These are phyloP conservation scores for Serranus cabrilla DNA, from an alignment of 2,797 vertebrate genomes.

Conservation along the genomic window DNA sequence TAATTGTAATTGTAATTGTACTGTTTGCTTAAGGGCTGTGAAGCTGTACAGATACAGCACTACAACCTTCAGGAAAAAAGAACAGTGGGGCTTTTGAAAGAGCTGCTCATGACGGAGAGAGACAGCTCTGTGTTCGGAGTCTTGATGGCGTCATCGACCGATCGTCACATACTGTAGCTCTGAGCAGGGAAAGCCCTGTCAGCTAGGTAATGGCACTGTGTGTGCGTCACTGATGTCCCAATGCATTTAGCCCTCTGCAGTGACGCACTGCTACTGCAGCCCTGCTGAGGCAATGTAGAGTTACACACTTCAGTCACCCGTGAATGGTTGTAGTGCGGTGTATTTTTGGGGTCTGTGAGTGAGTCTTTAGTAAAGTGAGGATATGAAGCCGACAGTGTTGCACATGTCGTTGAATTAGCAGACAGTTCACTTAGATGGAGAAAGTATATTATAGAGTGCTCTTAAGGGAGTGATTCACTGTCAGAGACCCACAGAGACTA, in stretches of 20 bases:
- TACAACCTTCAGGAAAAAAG: background rate
- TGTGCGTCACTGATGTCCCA: slow-evolving; percentile 71
- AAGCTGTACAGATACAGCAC: background rate
- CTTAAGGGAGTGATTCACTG: background rate
- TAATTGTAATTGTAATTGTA: too few species aligned
- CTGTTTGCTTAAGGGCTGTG: background rate
- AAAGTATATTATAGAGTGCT: background rate
- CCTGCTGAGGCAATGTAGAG: slow-evolving; percentile 30
- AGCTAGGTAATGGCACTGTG: slow-evolving; percentile 40
- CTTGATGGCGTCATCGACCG: slow-evolving; percentile 50
- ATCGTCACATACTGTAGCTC: slow-evolving; percentile 44
- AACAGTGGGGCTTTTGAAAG: background rate
- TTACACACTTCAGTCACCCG: slow-evolving; percentile 36
- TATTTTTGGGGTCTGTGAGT: background rate
- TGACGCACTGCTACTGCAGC: slow-evolving; percentile 62
- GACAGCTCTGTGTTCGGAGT: slow-evolving; percentile 4
- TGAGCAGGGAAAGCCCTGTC: slow-evolving; percentile 69
- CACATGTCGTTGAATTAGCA: background rate
- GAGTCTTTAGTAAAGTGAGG: background rate
- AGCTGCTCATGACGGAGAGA: background rate
- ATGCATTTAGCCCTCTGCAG: slow-evolving; percentile 46
- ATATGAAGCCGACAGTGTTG: background rate
- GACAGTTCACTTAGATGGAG: background rate
- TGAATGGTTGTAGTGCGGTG: background rate
- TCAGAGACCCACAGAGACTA: background rate